Percentiles rank a stretch among this genome's conserved stretches.
These are phyloP conservation scores for Pangasius larnaudii DNA, from an alignment of 2,797 vertebrate species.

Conservation along the genomic window DNA sequence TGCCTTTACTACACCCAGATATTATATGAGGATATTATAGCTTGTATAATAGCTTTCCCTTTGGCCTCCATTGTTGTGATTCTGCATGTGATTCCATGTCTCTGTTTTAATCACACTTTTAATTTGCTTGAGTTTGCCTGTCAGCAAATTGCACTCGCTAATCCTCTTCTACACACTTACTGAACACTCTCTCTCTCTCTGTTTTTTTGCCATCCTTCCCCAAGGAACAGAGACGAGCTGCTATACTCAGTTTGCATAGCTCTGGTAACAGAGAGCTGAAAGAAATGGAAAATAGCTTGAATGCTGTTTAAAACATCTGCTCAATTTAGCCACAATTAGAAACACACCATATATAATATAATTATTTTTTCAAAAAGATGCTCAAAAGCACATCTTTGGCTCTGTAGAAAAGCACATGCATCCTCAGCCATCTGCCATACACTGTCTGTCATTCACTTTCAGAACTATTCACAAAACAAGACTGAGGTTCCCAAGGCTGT, in stretches of 20 bases:
- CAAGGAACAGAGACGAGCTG: background rate
- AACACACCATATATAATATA: background rate
- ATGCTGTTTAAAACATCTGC: conserved; percentile 10
- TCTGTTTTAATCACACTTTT: conserved; percentile 28
- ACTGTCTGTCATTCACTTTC: conserved; percentile 31
- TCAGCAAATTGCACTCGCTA: background rate
- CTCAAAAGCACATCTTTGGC: conserved; percentile 1
- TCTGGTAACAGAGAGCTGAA: background rate
- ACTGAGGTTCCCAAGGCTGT: background rate
- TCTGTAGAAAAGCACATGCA: conserved; percentile 59
- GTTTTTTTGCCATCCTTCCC: conserved; percentile 6
- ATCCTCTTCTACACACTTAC: conserved; percentile 24
- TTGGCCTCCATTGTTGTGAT: background rate
- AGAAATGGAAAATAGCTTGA: background rate
- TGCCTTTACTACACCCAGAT: background rate
- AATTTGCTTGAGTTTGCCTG: conserved; percentile 21
- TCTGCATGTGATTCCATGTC: background rate
- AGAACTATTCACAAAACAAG: conserved; percentile 64
- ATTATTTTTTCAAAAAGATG: background rate
- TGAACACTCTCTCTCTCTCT: background rate
- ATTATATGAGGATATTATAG: conserved; percentile 11
- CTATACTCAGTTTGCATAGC: conserved; percentile 4
- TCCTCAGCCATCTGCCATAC: conserved; percentile 32
- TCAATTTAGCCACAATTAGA: background rate
- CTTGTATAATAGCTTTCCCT: background rate